phyloP scores from a whole-genome alignment of 2,113 vertebrate genomes.

The Anas platyrhynchos region DNA sequence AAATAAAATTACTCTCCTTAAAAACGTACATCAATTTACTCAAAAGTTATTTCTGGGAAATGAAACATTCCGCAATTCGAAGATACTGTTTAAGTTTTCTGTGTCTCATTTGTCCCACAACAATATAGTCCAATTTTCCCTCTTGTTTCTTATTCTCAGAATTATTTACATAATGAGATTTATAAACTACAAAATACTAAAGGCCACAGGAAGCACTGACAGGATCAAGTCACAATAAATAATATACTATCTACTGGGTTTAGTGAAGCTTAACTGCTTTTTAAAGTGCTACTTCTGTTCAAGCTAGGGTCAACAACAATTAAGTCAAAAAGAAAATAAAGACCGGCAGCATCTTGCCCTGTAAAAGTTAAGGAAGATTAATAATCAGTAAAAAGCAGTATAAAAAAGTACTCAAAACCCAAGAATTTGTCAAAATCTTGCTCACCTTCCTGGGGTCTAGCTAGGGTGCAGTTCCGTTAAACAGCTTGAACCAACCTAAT shows the following conservation, averaged over 20 bases:
- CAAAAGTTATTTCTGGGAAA: background rate
- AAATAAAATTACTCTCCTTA: background rate
- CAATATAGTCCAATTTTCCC: background rate
- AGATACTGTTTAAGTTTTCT: background rate
- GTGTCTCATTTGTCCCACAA: background rate
- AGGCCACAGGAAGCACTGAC: background rate
- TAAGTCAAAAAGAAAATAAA: background rate
- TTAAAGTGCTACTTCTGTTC: background rate
- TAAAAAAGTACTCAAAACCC: background rate
- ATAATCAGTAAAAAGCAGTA: background rate
- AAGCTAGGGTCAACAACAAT: background rate
- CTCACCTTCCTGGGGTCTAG: background rate
- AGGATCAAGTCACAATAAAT: background rate
- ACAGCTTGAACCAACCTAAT: background rate
- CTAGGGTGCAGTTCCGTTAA: background rate
- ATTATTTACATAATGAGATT: background rate
- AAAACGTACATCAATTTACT: background rate
- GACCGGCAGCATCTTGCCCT: background rate
- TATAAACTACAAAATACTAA: background rate
- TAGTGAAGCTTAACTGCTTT: background rate
- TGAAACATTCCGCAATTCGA: background rate
- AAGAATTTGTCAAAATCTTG: background rate
- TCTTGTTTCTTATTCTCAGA: background rate
- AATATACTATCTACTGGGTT: background rate
- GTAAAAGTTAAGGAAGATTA: background rate